Conservation (phyloP, 2,797 vertebrate species). For the Enteromius fasciolatus region DNA sequence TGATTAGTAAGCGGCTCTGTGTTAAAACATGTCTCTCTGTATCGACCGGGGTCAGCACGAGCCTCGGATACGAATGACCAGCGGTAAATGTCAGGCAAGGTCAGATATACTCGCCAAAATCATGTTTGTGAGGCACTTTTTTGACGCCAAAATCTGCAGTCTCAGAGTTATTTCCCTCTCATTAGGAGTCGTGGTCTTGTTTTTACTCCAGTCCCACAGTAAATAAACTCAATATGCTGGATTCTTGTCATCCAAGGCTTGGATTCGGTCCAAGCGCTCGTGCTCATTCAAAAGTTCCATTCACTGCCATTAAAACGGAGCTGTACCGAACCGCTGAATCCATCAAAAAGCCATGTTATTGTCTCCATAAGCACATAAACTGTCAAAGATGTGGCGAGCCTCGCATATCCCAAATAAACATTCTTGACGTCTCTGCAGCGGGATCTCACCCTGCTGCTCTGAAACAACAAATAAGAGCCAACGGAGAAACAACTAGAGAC, state of each 20-base stretch:
- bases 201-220: slow-evolving; percentile 51
- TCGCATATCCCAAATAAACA: slow-evolving; percentile 61
- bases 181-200: slow-evolving; percentile 50
- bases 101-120: slow-evolving; percentile 18
- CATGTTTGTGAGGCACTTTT: slow-evolving; percentile 1
- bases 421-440: slow-evolving; percentile 56
- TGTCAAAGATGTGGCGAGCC: slow-evolving; percentile 62
- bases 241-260: slow-evolving; percentile 40
- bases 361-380: slow-evolving; percentile 60
- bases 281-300: slow-evolving; percentile 50
- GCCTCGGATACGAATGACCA: slow-evolving; percentile 42
- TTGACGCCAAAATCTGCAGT: slow-evolving; percentile 32
- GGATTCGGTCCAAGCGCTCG: slow-evolving; percentile 31
- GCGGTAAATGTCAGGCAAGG: slow-evolving; percentile 50
- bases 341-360: slow-evolving; percentile 52
- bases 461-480: slow-evolving; percentile 46
- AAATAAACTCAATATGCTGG: slow-evolving; percentile 56
- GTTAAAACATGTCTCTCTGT: slow-evolving; percentile 43
- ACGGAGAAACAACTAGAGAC: slow-evolving; percentile 36
- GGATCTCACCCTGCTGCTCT: slow-evolving; percentile 38
- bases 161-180: slow-evolving; percentile 50
- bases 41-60: slow-evolving; percentile 52
- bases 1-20: slow-evolving; percentile 49
- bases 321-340: slow-evolving; percentile 46
- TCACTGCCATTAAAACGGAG: slow-evolving; percentile 52